Percentiles rank a stretch among this genome's conserved stretches.
Evolutionary conservation across 2,888 invertebrate genomes (phyloP).

Genomic region (Baccha elongata): DNA sequence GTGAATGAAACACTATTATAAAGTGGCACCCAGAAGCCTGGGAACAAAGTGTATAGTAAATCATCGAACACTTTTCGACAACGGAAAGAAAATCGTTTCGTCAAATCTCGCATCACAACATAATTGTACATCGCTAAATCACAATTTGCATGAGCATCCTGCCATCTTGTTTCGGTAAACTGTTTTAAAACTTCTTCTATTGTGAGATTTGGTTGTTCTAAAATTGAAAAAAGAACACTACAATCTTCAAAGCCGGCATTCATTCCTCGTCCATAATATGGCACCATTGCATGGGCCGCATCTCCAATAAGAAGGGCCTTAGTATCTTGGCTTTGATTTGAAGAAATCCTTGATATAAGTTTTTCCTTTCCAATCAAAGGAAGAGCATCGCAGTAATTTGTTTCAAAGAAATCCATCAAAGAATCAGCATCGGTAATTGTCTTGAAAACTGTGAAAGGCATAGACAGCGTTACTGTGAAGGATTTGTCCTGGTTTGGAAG

Average conservation of each 20-base stretch:
- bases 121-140: conserved; percentile 99
- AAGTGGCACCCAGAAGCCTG: conserved; percentile 93
- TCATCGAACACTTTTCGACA: conserved; percentile 93
- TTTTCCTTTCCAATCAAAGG: conserved; percentile 90
- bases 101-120: conserved; percentile 96
- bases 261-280: conserved; percentile 99
- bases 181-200: conserved; percentile 86
- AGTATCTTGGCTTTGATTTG: conserved; percentile 87
- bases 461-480: conserved; percentile 98
- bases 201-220: conserved; percentile 86
- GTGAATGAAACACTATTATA: conserved; percentile 97
- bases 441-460: conserved; percentile 93
- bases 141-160: conserved; percentile 95
- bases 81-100: conserved; percentile 91
- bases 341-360: conserved; percentile 90
- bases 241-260: conserved; percentile 99
- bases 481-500: conserved; percentile 95
- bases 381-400: conserved; percentile 93
- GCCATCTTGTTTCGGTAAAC: conserved; percentile 89
- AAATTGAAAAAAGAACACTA: conserved; percentile 88
- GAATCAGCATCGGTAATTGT: conserved; percentile 85
- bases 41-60: conserved; percentile 88
- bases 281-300: conserved; percentile 99
- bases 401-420: conserved; percentile 89
- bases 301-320: conserved; percentile 95